These are phyloP conservation scores for Tursiops truncatus DNA, from an alignment of 2,113 vertebrate genomes.

Conservation along the genomic window DNA sequence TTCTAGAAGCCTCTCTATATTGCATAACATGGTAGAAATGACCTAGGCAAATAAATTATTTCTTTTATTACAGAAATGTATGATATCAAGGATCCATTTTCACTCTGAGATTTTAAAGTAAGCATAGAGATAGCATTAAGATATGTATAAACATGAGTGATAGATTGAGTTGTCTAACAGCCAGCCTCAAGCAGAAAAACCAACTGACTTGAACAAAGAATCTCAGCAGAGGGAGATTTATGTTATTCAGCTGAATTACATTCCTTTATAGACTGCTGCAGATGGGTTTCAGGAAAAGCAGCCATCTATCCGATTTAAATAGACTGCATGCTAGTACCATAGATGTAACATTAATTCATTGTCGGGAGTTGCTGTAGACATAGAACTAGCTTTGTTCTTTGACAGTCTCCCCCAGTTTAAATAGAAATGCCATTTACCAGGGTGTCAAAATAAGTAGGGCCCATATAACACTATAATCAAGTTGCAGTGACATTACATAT, in stretches of 20 bases:
- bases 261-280: conserved; percentile 72
- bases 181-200: conserved; percentile 63
- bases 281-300: conserved; percentile 68
- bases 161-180: conserved; percentile 65
- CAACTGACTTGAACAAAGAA: conserved; percentile 72
- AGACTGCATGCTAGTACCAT: conserved; percentile 57
- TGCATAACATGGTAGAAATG: conserved; percentile 3
- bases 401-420: conserved; percentile 54
- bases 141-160: conserved; percentile 74
- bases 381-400: conserved; percentile 66
- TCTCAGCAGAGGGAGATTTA: conserved; percentile 74
- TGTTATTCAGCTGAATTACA: conserved; percentile 70
- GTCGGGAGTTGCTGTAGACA: conserved; percentile 32
- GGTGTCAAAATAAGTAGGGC: conserved; percentile 66
- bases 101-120: conserved; percentile 41
- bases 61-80: conserved; percentile 44
- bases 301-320: conserved; percentile 73
- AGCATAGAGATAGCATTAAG: conserved; percentile 32
- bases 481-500: conserved; percentile 68
- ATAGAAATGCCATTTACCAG: conserved; percentile 68
- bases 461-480: conserved; percentile 70
- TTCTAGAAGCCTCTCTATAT: conserved; percentile 29
- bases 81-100: conserved; percentile 42
- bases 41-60: conserved; percentile 22
- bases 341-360: conserved; percentile 73